Conservation (phyloP, 2,797 vertebrate species). For the Lindbergichthys nudifrons region DNA sequence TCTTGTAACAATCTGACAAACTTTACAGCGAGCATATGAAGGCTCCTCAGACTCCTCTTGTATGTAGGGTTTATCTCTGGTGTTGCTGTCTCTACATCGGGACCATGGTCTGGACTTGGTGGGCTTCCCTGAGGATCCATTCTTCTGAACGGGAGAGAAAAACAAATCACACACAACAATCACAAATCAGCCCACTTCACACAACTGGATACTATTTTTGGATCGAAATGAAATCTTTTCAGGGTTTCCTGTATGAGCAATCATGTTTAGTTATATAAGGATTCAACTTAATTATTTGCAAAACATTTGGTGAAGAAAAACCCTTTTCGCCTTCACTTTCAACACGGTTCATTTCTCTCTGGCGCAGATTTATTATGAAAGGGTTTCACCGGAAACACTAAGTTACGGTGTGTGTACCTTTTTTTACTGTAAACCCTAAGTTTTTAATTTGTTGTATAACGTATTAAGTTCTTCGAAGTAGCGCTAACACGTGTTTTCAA, state of each 20-base stretch:
- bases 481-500: accelerated
- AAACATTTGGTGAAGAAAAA: background rate
- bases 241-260: background rate
- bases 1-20: constrained; percentile 92
- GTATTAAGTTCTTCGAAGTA: accelerated
- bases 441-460: background rate
- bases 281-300: too few species aligned
- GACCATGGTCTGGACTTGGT: constrained; percentile 1
- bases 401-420: background rate
- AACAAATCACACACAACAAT: background rate
- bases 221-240: background rate
- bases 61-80: background rate
- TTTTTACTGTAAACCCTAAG: background rate
- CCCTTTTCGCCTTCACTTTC: background rate
- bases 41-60: constrained; percentile 81
- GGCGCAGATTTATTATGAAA: constrained; percentile 37
- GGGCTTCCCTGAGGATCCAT: constrained; percentile 45
- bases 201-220: background rate
- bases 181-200: background rate
- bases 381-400: constrained; percentile 19
- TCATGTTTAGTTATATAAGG: too few species aligned
- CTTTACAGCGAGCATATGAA: constrained; percentile 88
- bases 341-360: background rate
- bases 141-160: background rate
- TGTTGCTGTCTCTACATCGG: background rate